Evolutionary conservation across 2,888 invertebrate species (phyloP).

Genomic region (Tyria jacobaeae): DNA sequence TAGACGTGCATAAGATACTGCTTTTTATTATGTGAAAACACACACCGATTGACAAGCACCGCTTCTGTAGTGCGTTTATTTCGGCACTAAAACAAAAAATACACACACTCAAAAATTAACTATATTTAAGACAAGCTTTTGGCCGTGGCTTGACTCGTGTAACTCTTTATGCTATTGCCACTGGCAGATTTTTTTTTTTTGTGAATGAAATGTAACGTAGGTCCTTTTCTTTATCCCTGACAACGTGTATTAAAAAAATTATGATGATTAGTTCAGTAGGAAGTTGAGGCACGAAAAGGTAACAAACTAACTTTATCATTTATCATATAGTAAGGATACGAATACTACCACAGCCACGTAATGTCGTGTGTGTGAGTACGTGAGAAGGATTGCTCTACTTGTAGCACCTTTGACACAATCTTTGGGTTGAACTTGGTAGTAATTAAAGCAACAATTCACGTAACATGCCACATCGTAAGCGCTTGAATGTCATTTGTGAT

Average conservation of each 20-base stretch:
- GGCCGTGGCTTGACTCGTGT: background rate
- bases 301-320: background rate
- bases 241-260: background rate
- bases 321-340: slow-evolving; percentile 7
- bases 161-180: background rate
- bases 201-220: background rate
- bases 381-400: slow-evolving; percentile 64
- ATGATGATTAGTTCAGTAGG: background rate
- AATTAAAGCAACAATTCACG: slow-evolving; percentile 70
- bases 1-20: slow-evolving; percentile 54
- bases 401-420: slow-evolving; percentile 74
- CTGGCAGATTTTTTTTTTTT: background rate
- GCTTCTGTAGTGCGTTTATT: slow-evolving; percentile 49
- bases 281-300: background rate
- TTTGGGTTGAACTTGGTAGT: slow-evolving; percentile 62
- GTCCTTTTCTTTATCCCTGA: background rate
- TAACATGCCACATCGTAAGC: slow-evolving; percentile 50
- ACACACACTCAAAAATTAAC: slow-evolving; percentile 34
- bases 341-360: slow-evolving; percentile 35
- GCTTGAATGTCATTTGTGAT: slow-evolving; percentile 49
- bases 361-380: slow-evolving; percentile 48
- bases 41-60: slow-evolving; percentile 34
- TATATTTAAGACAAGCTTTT: background rate
- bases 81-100: slow-evolving; percentile 41
- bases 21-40: slow-evolving; percentile 61